These are phyloP conservation scores for Andrena camellia DNA, from an alignment of 2,888 invertebrate species.

Conservation along the genomic window DNA sequence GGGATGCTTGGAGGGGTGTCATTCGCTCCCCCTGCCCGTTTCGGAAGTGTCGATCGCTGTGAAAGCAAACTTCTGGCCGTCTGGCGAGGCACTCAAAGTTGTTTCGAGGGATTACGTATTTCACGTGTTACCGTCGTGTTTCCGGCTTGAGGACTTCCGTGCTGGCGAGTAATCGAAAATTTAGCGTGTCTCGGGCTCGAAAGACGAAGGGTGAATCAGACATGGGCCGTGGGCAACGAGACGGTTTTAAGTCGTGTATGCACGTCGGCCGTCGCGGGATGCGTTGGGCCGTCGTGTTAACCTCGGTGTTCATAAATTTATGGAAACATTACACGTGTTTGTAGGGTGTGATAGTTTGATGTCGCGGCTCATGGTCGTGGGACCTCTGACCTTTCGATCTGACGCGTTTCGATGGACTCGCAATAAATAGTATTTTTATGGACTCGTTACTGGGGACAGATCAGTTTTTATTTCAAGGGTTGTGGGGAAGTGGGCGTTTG, in stretches of 20 bases:
- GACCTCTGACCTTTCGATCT: neutral
- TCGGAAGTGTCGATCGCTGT: neutral
- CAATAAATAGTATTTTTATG: too few relatives aligned
- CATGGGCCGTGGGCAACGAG: neutral
- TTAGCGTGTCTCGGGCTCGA: slow-evolving; percentile 13
- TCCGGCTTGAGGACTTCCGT: slow-evolving; percentile 4
- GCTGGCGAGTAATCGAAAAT: slow-evolving; percentile 36
- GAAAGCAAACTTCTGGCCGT: neutral
- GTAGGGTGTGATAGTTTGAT: neutral
- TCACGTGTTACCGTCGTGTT: slow-evolving; percentile 16
- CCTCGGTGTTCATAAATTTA: slow-evolving; percentile 1
- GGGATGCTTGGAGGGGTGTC: neutral
- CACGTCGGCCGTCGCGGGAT: too few relatives aligned
- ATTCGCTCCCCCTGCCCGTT: neutral
- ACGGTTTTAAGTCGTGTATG: neutral
- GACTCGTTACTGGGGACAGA: too few relatives aligned
- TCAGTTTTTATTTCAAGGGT: too few relatives aligned
- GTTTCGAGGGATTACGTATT: slow-evolving; percentile 22
- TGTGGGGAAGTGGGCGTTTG: too few relatives aligned
- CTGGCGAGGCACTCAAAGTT: slow-evolving; percentile 1
- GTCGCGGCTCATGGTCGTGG: neutral
- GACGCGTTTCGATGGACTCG: too few relatives aligned
- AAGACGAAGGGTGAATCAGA: neutral
- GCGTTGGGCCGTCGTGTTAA: too few relatives aligned
- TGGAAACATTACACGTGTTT: neutral